Conservation (phyloP, 2,113 vertebrate genomes). For the Nestor notabilis region DNA sequence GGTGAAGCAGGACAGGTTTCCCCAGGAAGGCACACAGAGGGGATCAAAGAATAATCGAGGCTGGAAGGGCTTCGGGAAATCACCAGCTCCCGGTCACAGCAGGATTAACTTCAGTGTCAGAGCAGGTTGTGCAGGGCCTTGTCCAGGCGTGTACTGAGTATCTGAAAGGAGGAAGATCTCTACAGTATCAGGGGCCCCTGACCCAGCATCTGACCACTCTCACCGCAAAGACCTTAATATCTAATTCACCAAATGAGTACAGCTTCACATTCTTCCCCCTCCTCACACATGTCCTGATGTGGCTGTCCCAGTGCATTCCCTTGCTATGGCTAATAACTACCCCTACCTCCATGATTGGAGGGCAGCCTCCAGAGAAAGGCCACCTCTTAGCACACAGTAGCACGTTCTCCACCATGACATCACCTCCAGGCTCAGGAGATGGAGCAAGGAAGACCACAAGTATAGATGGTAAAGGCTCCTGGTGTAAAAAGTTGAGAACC, state of each 20-base stretch:
- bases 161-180: neutral
- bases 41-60: neutral
- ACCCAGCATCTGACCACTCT: neutral
- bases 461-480: accelerated
- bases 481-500: neutral
- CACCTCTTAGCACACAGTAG: neutral
- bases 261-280: neutral
- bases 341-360: too few relatives aligned
- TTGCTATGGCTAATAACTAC: neutral
- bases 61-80: neutral
- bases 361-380: neutral
- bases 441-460: neutral
- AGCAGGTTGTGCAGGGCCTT: neutral
- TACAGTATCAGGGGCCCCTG: neutral
- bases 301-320: neutral
- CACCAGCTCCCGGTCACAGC: accelerated
- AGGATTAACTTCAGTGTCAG: neutral
- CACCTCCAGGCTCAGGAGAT: neutral
- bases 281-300: neutral
- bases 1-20: neutral
- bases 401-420: neutral
- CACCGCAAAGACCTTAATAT: neutral
- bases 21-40: neutral
- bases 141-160: neutral
- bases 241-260: too few relatives aligned